These are phyloP conservation scores for Campylomormyrus tamandua DNA, from an alignment of 2,113 vertebrate genomes.

Conservation along the genomic window DNA sequence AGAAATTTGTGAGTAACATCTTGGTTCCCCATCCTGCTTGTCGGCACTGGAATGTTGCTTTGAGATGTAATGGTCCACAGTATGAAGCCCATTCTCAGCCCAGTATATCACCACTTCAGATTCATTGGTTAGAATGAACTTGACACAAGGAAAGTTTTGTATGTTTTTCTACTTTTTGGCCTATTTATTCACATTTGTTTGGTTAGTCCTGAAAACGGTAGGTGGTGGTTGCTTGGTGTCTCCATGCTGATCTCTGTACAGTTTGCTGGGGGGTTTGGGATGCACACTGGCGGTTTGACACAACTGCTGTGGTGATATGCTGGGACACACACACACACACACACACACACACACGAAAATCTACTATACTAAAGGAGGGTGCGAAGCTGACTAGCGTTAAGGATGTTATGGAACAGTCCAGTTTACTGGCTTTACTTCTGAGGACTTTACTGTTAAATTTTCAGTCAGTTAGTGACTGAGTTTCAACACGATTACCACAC, in stretches of 20 bases:
- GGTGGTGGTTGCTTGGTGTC: neutral
- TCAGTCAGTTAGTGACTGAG: neutral
- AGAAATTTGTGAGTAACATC: neutral
- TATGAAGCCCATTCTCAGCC: neutral
- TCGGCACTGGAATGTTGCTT: neutral
- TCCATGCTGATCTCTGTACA: neutral
- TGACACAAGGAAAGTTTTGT: neutral
- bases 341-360: neutral
- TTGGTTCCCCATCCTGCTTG: neutral
- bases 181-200: neutral
- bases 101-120: neutral
- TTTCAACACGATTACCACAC: neutral
- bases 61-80: neutral
- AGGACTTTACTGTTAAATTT: neutral
- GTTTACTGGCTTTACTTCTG: neutral
- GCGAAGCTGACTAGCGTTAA: neutral
- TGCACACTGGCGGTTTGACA: neutral
- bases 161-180: neutral
- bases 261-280: neutral
- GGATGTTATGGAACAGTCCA: neutral
- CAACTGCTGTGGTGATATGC: neutral
- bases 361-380: neutral
- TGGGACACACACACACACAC: neutral
- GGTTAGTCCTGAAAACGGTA: neutral
- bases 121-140: neutral